phyloP scores from a whole-genome alignment of 2,113 vertebrate genomes.

The Rattus rattus region DNA sequence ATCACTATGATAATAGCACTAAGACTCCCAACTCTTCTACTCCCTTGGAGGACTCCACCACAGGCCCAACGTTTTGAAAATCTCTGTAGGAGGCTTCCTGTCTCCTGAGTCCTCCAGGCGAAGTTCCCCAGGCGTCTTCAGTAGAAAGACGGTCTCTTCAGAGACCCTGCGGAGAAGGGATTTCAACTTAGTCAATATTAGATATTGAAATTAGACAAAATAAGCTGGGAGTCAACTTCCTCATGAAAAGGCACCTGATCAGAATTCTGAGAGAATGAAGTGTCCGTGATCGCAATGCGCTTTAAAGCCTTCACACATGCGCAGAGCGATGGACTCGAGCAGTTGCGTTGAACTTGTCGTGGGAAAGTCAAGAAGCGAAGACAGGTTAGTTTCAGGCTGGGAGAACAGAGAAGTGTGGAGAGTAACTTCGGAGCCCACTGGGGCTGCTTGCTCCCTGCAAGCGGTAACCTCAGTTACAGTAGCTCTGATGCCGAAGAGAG shows the following conservation, averaged over 20 bases:
- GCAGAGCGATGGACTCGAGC: background rate
- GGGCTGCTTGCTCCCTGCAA: background rate
- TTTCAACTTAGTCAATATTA: constrained; percentile 34
- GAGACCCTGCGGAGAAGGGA: background rate
- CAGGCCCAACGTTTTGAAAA: background rate
- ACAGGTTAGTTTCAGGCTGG: background rate
- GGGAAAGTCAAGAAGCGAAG: constrained; percentile 41
- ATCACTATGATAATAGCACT: background rate
- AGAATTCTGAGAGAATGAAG: constrained; percentile 29
- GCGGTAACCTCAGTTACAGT: background rate
- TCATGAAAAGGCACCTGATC: constrained; percentile 21
- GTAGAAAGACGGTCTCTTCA: constrained; percentile 13
- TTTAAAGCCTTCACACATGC: constrained; percentile 41
- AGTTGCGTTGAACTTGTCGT: constrained; percentile 1
- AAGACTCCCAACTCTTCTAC: background rate
- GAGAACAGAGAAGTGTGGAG: background rate
- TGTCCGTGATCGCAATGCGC: background rate
- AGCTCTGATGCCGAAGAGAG: background rate
- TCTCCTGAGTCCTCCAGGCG: background rate
- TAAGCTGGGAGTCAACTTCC: background rate
- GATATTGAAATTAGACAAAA: constrained; percentile 40
- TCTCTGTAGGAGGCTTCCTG: background rate
- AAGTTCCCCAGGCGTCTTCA: background rate
- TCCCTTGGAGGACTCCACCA: background rate
- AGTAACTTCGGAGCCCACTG: background rate